phyloP scores from a whole-genome alignment of 2,797 vertebrate species.

The Poecilia velifera region DNA sequence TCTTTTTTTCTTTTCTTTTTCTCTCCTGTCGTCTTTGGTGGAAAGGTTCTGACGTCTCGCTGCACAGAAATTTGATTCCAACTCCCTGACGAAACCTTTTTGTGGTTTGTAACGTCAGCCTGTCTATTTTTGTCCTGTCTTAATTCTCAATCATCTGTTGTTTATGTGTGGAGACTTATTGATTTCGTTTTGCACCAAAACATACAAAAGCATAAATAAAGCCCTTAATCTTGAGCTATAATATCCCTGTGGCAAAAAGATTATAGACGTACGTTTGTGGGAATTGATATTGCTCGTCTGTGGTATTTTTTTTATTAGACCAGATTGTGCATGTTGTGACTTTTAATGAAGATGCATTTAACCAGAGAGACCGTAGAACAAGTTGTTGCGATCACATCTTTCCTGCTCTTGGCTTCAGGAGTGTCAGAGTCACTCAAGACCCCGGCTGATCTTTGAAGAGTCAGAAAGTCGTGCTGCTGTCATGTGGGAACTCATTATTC shows the following conservation, averaged over 20 bases:
- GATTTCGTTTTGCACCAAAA: conserved; percentile 8
- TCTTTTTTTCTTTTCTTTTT: background rate
- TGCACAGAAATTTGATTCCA: conserved; percentile 8
- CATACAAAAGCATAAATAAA: conserved; percentile 25
- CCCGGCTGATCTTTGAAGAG: conserved; percentile 42
- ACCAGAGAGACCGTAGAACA: conserved; percentile 26
- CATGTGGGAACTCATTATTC: conserved; percentile 66
- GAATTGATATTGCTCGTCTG: background rate
- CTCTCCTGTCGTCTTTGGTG: background rate
- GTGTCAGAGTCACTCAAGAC: conserved; percentile 17
- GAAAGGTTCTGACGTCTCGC: conserved; percentile 5
- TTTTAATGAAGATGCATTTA: background rate
- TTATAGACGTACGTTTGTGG: background rate
- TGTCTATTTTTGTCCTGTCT: conserved; percentile 30
- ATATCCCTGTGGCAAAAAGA: background rate
- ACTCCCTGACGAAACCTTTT: conserved; percentile 43
- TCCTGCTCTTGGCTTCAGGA: conserved; percentile 16
- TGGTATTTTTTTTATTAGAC: background rate
- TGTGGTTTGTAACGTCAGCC: conserved; percentile 35
- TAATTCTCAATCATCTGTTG: conserved; percentile 33
- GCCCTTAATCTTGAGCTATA: conserved; percentile 22
- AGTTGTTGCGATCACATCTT: conserved; percentile 5
- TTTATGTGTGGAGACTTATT: conserved; percentile 28
- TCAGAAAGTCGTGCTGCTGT: conserved; percentile 26
- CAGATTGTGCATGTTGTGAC: background rate